Evolutionary conservation across 2,113 vertebrate species (phyloP).

Genomic region (Sterna hirundo): DNA sequence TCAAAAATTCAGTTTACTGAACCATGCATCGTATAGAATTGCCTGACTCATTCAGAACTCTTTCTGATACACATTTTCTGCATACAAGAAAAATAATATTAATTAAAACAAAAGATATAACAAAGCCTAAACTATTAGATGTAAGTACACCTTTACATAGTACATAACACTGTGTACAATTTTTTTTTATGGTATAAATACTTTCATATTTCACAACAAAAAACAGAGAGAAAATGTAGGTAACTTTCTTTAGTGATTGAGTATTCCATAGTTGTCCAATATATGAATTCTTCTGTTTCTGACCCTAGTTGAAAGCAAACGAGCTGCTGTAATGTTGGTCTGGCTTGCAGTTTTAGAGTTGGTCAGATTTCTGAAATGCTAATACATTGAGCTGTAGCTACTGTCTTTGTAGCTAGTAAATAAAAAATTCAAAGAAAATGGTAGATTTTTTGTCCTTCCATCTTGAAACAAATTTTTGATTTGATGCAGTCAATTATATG

Average conservation of each 20-base stretch:
- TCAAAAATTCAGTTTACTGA: not conserved
- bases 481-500: not conserved
- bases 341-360: not conserved
- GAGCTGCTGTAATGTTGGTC: not conserved
- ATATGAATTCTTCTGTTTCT: not conserved
- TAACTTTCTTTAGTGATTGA: not conserved
- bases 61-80: not conserved
- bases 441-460: not conserved
- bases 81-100: not conserved
- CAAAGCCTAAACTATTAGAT: not conserved
- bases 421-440: not conserved
- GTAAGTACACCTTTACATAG: not conserved
- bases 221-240: not conserved
- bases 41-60: not conserved
- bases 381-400: not conserved
- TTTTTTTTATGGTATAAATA: not conserved
- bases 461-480: not conserved
- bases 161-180: not conserved
- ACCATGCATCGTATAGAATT: not conserved
- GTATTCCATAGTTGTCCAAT: not conserved
- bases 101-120: not conserved
- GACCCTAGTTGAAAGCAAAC: not conserved
- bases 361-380: not conserved
- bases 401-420: not conserved
- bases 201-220: not conserved